Conservation (phyloP, 2,113 vertebrate genomes). For the Tretioscincus oriximinensis region DNA sequence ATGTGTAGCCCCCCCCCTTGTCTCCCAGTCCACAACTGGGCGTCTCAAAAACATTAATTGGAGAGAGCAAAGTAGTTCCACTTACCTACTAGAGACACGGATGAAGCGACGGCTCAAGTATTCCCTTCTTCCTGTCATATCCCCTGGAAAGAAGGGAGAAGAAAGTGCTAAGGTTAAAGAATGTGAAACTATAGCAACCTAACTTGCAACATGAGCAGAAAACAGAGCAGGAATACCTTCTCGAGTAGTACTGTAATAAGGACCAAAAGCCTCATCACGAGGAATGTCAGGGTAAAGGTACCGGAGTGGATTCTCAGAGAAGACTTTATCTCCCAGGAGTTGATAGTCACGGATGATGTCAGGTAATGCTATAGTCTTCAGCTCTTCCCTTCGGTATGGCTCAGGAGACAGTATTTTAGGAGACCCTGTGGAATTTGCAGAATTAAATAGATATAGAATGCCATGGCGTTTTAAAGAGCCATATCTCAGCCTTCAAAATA, state of each 20-base stretch:
- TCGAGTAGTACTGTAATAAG: constrained; percentile 77
- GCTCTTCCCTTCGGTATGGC: constrained; percentile 84
- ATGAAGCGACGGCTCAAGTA: constrained; percentile 75
- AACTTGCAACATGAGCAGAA: not conserved
- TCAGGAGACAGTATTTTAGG: constrained; percentile 76
- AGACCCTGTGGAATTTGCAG: constrained; percentile 57
- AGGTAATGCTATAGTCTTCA: constrained; percentile 82
- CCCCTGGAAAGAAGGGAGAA: constrained; percentile 43
- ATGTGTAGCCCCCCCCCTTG: no score
- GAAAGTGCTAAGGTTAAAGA: not conserved
- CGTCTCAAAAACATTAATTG: no score
- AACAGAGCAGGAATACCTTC: constrained; percentile 63
- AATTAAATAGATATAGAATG: not conserved
- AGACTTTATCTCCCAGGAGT: constrained; percentile 79
- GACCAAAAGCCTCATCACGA: constrained; percentile 85
- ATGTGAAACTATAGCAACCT: not conserved
- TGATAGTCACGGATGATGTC: constrained; percentile 90
- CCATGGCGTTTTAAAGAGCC: not conserved
- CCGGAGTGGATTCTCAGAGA: constrained; percentile 84
- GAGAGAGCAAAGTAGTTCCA: not conserved
- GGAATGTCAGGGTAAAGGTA: constrained; percentile 85
- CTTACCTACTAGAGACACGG: constrained; percentile 72
- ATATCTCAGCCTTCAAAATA: no score
- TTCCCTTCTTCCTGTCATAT: constrained; percentile 42
- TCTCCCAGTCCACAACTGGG: no score